Evolutionary conservation across 2,888 invertebrate species (phyloP).

Genomic region (Caradrina kadenii): DNA sequence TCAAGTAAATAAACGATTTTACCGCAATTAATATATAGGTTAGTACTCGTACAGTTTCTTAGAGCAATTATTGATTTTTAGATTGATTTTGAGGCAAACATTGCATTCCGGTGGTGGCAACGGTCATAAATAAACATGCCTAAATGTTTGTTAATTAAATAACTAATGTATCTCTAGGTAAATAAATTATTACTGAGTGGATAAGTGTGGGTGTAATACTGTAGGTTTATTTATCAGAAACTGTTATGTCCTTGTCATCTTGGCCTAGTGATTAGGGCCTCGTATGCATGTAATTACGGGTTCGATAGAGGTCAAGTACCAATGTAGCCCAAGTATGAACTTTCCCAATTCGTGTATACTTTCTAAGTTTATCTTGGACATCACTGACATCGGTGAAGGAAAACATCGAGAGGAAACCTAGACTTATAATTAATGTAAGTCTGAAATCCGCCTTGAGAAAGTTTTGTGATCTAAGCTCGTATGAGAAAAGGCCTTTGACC

Average conservation of each 20-base stretch:
- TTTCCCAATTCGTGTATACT: too few relatives aligned
- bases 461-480: too few relatives aligned
- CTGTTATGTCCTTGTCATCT: conserved; percentile 1
- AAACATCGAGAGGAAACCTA: too few relatives aligned
- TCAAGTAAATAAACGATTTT: conserved; percentile 34
- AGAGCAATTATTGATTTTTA: conserved; percentile 57
- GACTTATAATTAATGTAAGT: too few relatives aligned
- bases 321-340: too few relatives aligned
- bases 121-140: conserved; percentile 39
- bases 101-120: conserved; percentile 49
- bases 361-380: too few relatives aligned
- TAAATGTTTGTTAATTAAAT: conserved; percentile 29
- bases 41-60: conserved; percentile 14
- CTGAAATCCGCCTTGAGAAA: too few relatives aligned
- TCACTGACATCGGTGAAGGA: too few relatives aligned
- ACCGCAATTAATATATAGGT: conserved; percentile 28
- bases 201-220: conserved; percentile 12
- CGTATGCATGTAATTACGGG: too few relatives aligned
- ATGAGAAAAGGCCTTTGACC: too few relatives aligned
- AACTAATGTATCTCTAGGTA: conserved; percentile 18
- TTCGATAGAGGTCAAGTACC: too few relatives aligned
- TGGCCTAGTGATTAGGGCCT: too few relatives aligned
- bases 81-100: conserved; percentile 55
- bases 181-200: conserved; percentile 28
- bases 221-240: conserved; percentile 23